Percentiles rank a stretch among this genome's conserved stretches.
phyloP scores from a whole-genome alignment of 2,797 vertebrate genomes.

The Passerculus sandwichensis region DNA sequence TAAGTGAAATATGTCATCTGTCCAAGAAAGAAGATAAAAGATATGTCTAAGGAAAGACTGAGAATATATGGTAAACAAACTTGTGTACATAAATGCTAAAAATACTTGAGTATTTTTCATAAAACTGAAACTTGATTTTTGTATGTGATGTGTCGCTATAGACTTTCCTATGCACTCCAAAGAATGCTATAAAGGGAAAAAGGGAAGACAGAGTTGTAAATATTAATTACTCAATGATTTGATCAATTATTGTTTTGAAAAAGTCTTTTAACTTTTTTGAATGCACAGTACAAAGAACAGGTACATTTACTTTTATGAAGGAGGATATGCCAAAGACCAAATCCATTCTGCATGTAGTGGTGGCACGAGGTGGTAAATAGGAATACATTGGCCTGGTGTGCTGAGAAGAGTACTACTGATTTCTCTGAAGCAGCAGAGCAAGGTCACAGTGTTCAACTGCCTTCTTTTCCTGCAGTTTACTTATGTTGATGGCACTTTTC shows the following conservation, averaged over 20 bases:
- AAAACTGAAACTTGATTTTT: conserved; percentile 54
- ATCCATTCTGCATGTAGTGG: background rate
- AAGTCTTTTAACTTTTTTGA: background rate
- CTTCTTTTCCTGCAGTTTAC: conserved; percentile 21
- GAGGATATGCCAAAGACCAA: background rate
- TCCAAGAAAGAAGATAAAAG: background rate
- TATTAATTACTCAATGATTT: background rate
- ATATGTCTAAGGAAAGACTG: background rate
- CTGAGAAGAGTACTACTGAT: conserved; percentile 58
- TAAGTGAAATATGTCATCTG: background rate
- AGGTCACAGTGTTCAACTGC: background rate
- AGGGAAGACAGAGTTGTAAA: background rate
- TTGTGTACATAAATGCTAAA: conserved; percentile 22
- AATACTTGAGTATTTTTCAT: conserved; percentile 54
- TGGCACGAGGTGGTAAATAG: background rate
- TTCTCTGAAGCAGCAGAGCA: background rate
- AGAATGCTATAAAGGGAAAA: conserved; percentile 31
- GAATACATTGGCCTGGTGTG: background rate
- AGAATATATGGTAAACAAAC: conserved; percentile 9
- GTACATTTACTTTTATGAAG: background rate
- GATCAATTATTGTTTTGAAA: background rate
- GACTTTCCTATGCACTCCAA: conserved; percentile 34
- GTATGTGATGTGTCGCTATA: conserved; percentile 1
- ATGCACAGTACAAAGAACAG: background rate
- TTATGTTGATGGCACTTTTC: conserved; percentile 35